Conservation (phyloP, 2,888 invertebrate genomes). For the Meteorus colon region DNA sequence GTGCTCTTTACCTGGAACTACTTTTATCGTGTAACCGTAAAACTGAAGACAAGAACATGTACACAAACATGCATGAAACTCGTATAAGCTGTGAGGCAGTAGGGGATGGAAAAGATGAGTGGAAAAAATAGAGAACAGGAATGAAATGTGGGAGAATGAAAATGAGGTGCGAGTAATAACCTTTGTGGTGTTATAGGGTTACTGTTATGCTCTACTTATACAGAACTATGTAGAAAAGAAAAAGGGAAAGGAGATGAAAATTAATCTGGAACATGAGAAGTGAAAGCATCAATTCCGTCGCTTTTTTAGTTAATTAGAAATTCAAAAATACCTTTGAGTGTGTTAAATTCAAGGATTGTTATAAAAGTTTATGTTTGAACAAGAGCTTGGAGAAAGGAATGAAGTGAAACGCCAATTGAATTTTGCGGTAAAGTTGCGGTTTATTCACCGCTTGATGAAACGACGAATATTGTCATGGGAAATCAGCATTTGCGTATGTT, state of each 20-base stretch:
- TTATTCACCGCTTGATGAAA: constrained; percentile 12
- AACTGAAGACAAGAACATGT: constrained; percentile 30
- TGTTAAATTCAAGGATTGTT: neutral
- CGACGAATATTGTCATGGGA: constrained; percentile 35
- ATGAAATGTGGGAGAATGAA: constrained; percentile 13
- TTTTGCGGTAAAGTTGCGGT: constrained; percentile 8
- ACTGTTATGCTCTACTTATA: constrained; percentile 20
- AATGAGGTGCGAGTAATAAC: constrained; percentile 8
- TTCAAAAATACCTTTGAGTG: neutral
- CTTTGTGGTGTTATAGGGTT: constrained; percentile 19
- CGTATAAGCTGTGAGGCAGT: neutral
- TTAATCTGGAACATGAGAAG: neutral
- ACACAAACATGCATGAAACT: neutral
- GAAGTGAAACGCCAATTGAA: constrained; percentile 16
- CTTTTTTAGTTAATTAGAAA: neutral
- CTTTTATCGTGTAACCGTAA: constrained; percentile 40
- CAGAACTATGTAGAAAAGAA: neutral
- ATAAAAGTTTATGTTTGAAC: constrained; percentile 8
- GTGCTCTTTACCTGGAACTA: constrained; percentile 31
- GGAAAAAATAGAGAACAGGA: neutral
- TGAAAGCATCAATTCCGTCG: neutral
- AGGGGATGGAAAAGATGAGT: neutral
- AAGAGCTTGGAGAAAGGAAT: neutral
- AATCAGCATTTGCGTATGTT: constrained; percentile 28
- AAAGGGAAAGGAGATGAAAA: neutral